Base-by-base conservation (phyloP, 2,113 vertebrate species). In the Sinocyclocheilus anophthalmus region DNA sequence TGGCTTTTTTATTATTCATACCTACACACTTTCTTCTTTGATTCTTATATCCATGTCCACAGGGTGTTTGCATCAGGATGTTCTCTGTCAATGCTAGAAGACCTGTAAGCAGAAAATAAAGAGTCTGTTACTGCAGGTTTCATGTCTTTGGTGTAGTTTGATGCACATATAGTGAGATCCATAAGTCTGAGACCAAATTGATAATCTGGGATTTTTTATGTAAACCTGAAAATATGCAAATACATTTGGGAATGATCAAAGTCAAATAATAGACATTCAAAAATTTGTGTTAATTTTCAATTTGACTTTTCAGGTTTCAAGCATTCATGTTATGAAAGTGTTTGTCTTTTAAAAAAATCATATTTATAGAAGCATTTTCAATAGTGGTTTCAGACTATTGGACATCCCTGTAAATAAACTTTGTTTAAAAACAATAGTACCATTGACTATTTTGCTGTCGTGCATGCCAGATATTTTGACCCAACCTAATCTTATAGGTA, bases 1-100 rank as follows among this genome's bases (percentile, higher is more conserved):
- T 53, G 2, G 50, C 3, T 14, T 55, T 50, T 77, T 18, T 76
- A 20, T 45, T 24, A 20, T 45, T 24, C 79, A 48, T 81, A 81
- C 79, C 79, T 48, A 1, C 0, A 48, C 79, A 81, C 0, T 20
- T 5, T 26, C 9, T 8, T 5, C 0, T 16, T 12, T 4, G 10
- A 3, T 0, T 0, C 0, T 6, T 3, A 0, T 11, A 0, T 16
- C 79, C 79, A 48, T 0, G 0, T 0, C 0, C 0, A 1, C 79
- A 81, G 61, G 2, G 3, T 48, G 3, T 2, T 4, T 20, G 13
- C n/a, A 6, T 20, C 9, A 48, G 1, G 4, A 4, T 11, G 24
- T 12, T 67, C 45, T 81, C 61, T 48, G n/a, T 33, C 42, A 81
- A 9, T 30, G n/a, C 16, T 24, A 67, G 9, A 50, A 48, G 18